These are phyloP conservation scores for Picathartes gymnocephalus DNA, from an alignment of 2,113 vertebrate species.

Conservation along the genomic window DNA sequence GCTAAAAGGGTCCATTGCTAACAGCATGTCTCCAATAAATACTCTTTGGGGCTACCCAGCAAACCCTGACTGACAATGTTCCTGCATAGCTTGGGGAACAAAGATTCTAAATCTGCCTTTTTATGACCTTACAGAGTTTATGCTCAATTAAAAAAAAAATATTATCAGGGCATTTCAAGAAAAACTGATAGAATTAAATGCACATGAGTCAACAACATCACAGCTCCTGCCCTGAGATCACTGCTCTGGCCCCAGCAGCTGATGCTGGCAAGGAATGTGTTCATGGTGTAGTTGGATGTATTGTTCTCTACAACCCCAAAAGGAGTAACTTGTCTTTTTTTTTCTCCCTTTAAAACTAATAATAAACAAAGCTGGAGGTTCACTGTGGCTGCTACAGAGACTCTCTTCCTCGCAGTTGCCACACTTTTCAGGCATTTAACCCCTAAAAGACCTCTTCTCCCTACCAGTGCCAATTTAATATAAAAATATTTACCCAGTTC, in stretches of 20 bases:
- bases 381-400: not conserved
- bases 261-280: not conserved
- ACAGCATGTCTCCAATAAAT: not conserved
- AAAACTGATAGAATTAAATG: not conserved
- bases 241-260: not conserved
- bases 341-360: not conserved
- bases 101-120: not conserved
- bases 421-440: conserved; percentile 46
- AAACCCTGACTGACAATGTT: not conserved
- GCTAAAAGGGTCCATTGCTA: not conserved
- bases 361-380: not conserved
- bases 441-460: conserved; percentile 10
- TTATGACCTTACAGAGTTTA: not conserved
- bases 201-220: not conserved
- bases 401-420: not conserved
- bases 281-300: not conserved
- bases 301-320: not conserved
- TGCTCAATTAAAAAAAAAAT: not conserved
- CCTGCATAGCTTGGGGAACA: not conserved
- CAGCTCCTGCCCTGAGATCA: not conserved
- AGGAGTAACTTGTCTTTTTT: not conserved
- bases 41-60: not conserved
- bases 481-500: conserved; percentile 68
- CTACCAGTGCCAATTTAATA: conserved; percentile 37
- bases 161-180: not conserved